Percentiles rank a stretch among this genome's conserved stretches.
phyloP scores from a whole-genome alignment of 2,113 vertebrate genomes.

The Hippocampus comes region DNA sequence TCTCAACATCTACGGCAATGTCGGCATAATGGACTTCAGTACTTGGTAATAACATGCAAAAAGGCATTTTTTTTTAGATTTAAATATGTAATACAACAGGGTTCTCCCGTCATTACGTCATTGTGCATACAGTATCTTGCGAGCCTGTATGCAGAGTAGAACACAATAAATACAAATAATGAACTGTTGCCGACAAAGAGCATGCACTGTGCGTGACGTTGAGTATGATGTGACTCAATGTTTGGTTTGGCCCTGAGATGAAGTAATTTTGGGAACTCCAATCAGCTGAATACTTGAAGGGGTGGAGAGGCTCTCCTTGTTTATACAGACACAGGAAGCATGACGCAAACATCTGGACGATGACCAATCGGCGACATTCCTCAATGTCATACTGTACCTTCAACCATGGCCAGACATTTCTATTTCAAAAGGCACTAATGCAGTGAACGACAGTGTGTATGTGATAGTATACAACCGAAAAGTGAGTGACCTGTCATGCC shows the following conservation, averaged over 20 bases:
- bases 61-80: too few relatives aligned
- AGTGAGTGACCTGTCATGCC: background rate
- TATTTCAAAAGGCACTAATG: background rate
- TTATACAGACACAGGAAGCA: constrained; percentile 60
- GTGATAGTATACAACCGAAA: background rate
- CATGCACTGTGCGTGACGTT: background rate
- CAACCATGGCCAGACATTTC: background rate
- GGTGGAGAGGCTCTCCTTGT: constrained; percentile 52
- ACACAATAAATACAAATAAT: background rate
- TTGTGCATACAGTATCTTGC: background rate
- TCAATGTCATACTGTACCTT: constrained; percentile 1
- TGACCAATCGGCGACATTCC: constrained; percentile 47
- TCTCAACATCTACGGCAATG: too few relatives aligned
- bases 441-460: background rate
- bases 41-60: too few relatives aligned
- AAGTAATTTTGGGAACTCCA: background rate
- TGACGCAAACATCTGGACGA: constrained; percentile 62
- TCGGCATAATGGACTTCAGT: too few relatives aligned
- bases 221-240: background rate
- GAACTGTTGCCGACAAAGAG: background rate
- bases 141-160: background rate
- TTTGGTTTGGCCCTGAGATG: background rate
- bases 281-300: constrained; percentile 24
- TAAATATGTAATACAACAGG: background rate
- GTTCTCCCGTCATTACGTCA: background rate